Evolutionary conservation across 2,113 vertebrate species (phyloP), one percentile per base, ranked within the genome.

Genomic region (Arvicanthis niloticus): DNA sequence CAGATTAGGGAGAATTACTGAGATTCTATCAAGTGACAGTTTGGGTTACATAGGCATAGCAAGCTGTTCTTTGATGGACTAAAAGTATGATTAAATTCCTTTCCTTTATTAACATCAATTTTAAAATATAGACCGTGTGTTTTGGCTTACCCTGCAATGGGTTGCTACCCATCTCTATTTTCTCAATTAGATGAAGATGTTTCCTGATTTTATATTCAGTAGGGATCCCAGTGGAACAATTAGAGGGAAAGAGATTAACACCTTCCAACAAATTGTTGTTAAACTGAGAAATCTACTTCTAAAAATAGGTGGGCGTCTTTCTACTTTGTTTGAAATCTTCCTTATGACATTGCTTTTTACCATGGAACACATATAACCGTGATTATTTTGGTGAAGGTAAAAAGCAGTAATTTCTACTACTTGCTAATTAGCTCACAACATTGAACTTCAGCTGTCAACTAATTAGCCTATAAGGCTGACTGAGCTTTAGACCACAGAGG

Each of bases 371-470:
- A 87, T 29, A 62, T 37, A 67, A 19, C 70, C 80, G 34, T 60
- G 34, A 88, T 62, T 60, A 89, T 93, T 93, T 93, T 62, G n/a
- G 7, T 86, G 42, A 40, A 91, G 78, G 40, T 60, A 91, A 62
- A 89, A 91, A 70, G 40, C 75, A 88, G 75, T 85, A 91, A 96
- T 91, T 93, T 88, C 56, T 91, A 56, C 56, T 45, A 75, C 42
- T 12, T 75, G 37, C 37, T 93, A 94, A 93, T 96, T 94, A 91
- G 89, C 56, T 34, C 42, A 13, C 6, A 89, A 75, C 73, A 16
- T 21, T 96, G 48, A 93, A 89, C 65, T 85, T 80, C 58, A 89
- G 53, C 58, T 72, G 3, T 65, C 15, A 80, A 58, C 24, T 96
- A 85, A 95, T 80, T 96, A 94, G 34, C 29, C 17, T 75, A 5